phyloP scores from a whole-genome alignment of 2,888 invertebrate genomes.

The Dermolepida albohirtum region DNA sequence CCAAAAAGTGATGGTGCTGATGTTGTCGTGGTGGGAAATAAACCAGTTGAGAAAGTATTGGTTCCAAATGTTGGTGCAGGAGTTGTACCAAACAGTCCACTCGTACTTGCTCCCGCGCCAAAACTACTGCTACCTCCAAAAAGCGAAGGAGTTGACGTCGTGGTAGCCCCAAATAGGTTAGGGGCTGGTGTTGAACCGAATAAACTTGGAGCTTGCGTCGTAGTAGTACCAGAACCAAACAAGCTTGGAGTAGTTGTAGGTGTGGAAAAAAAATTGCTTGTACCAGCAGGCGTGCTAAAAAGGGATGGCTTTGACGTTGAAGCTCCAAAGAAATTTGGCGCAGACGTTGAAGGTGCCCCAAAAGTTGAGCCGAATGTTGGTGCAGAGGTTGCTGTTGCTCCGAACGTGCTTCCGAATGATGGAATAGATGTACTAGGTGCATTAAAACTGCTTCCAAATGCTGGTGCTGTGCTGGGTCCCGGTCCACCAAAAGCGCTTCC shows the following conservation, averaged over 20 bases:
- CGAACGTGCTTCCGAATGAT: conserved; percentile 65
- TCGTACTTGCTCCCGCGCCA: conserved; percentile 55
- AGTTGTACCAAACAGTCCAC: conserved; percentile 44
- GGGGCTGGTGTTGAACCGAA: conserved; percentile 57
- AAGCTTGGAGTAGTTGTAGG: conserved; percentile 51
- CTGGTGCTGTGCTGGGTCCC: conserved; percentile 55
- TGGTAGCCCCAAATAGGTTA: conserved; percentile 65
- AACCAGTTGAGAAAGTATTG: conserved; percentile 48
- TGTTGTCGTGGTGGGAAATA: conserved; percentile 61
- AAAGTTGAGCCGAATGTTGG: conserved; percentile 54
- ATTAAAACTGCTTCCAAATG: conserved; percentile 68
- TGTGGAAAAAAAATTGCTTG: conserved; percentile 53
- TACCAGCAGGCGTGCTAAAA: conserved; percentile 64
- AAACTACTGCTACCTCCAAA: conserved; percentile 61
- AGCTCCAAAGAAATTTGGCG: conserved; percentile 47
- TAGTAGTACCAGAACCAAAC: conserved; percentile 55
- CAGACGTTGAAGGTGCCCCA: conserved; percentile 50
- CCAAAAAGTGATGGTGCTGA: conserved; percentile 58
- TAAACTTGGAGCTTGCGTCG: conserved; percentile 47
- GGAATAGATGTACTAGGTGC: conserved; percentile 58
- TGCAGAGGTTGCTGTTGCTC: conserved; percentile 53
- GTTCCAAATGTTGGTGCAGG: conserved; percentile 44
- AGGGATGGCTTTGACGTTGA: conserved; percentile 62
- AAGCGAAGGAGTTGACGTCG: conserved; percentile 60
- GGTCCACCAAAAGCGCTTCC: conserved; percentile 63